These are phyloP conservation scores for Micronisus gabar DNA, from an alignment of 2,113 vertebrate genomes.

Conservation along the genomic window DNA sequence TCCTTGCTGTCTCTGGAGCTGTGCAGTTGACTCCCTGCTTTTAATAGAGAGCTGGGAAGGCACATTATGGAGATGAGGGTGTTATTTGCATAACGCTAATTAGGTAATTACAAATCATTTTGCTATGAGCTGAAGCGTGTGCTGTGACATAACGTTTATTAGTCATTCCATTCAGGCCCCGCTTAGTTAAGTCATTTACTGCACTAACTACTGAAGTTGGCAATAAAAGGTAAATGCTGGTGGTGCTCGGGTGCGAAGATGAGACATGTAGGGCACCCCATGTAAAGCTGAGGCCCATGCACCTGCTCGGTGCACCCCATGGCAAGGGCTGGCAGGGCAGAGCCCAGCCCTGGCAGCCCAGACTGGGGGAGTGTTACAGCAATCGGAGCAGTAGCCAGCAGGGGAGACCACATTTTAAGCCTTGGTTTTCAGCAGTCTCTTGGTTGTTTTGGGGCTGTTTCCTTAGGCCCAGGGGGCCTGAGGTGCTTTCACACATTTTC, in stretches of 20 bases:
- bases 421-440: neutral
- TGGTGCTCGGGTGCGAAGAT: neutral
- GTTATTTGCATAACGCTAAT: conserved; percentile 89
- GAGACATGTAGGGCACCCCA: neutral
- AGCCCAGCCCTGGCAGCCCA: neutral
- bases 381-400: neutral
- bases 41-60: conserved; percentile 69
- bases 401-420: neutral
- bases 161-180: conserved; percentile 73
- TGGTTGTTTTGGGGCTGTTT: neutral
- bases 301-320: fast-evolving
- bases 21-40: conserved; percentile 54
- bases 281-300: fast-evolving
- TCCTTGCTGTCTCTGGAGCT: conserved; percentile 27
- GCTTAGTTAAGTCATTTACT: conserved; percentile 58
- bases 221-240: conserved; percentile 52
- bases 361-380: no score
- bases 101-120: conserved; percentile 91
- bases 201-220: conserved; percentile 59
- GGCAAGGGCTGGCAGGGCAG: neutral
- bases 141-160: conserved; percentile 75
- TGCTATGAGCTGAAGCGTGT: conserved; percentile 83
- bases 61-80: conserved; percentile 75
- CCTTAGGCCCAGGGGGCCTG: neutral
- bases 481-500: neutral